Percentiles rank a stretch among this genome's conserved stretches.
phyloP scores from a whole-genome alignment of 2,797 vertebrate genomes.

The Silurus lanzhouensis region DNA sequence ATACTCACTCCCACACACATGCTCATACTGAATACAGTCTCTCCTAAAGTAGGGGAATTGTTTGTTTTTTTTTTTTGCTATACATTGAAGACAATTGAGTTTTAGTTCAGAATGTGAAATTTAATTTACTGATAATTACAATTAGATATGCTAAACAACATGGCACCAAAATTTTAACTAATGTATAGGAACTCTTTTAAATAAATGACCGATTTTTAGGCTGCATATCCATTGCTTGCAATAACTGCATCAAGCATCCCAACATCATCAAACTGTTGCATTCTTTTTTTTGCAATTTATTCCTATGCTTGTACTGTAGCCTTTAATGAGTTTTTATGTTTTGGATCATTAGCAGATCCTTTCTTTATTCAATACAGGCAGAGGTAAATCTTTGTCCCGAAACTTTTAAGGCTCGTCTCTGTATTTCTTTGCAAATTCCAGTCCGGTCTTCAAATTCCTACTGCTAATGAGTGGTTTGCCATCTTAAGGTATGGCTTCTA shows the following conservation, averaged over 20 bases:
- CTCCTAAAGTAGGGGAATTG: not conserved
- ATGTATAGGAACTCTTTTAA: not conserved
- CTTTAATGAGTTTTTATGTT: no score
- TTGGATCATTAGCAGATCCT: no score
- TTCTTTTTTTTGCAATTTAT: not conserved
- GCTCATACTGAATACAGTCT: slow-evolving; percentile 1
- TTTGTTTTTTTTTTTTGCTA: not conserved
- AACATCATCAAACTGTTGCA: not conserved
- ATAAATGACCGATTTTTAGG: not conserved
- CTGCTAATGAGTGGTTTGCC: no score
- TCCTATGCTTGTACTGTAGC: not conserved
- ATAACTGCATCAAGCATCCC: not conserved
- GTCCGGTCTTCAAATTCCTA: no score
- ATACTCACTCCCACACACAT: slow-evolving; percentile 28
- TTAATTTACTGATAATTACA: not conserved
- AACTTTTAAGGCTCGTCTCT: no score
- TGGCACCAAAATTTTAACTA: not conserved
- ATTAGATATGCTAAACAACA: not conserved
- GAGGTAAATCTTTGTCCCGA: no score
- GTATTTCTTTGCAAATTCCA: no score
- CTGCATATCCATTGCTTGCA: not conserved
- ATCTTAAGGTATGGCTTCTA: no score
- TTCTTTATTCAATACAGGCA: no score
- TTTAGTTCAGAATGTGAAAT: not conserved
- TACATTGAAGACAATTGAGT: not conserved